A percentile compares a stretch with the other conserved stretches of the same genome.
These are phyloP conservation scores for Pentamera pediparva DNA, from an alignment of 53 echinoderm and acorn worm species.

Conservation along the genomic window DNA sequence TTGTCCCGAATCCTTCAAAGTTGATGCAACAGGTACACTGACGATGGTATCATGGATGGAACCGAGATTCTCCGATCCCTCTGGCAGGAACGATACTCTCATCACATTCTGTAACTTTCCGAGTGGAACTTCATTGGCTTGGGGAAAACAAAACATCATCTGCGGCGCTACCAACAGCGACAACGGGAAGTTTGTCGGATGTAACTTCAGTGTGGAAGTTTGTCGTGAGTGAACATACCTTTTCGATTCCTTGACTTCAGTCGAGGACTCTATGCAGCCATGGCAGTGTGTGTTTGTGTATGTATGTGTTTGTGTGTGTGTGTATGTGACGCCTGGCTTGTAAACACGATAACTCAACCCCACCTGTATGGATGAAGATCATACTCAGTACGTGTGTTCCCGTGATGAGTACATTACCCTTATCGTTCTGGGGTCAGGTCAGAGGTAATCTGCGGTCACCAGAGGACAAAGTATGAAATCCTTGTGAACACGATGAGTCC, in stretches of 20 bases:
- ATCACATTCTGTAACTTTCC: conserved; percentile 41
- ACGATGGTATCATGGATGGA: conserved; percentile 37
- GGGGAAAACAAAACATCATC: conserved; percentile 52
- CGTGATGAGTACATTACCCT: neutral
- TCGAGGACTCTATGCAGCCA: too few species aligned
- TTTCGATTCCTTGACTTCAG: too few species aligned
- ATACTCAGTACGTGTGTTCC: neutral
- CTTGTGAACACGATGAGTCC: too few species aligned
- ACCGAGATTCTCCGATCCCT: conserved; percentile 54
- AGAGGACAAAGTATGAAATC: too few species aligned
- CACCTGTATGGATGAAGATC: too few species aligned
- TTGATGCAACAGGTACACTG: conserved; percentile 22
- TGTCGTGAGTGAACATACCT: conserved; percentile 69
- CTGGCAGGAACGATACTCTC: conserved; percentile 32
- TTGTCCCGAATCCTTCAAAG: conserved; percentile 34
- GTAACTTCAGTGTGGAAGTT: conserved; percentile 50
- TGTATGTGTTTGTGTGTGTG: too few species aligned
- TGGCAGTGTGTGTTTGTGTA: too few species aligned
- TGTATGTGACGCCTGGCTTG: too few species aligned
- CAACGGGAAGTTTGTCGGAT: conserved; percentile 50
- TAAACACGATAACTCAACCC: too few species aligned
- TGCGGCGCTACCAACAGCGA: conserved; percentile 52
- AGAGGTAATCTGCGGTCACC: too few species aligned
- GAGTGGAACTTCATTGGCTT: neutral
- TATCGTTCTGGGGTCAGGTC: too few species aligned